These are phyloP conservation scores for Xenus cinereus DNA, from an alignment of 2,113 vertebrate species.

Conservation along the genomic window DNA sequence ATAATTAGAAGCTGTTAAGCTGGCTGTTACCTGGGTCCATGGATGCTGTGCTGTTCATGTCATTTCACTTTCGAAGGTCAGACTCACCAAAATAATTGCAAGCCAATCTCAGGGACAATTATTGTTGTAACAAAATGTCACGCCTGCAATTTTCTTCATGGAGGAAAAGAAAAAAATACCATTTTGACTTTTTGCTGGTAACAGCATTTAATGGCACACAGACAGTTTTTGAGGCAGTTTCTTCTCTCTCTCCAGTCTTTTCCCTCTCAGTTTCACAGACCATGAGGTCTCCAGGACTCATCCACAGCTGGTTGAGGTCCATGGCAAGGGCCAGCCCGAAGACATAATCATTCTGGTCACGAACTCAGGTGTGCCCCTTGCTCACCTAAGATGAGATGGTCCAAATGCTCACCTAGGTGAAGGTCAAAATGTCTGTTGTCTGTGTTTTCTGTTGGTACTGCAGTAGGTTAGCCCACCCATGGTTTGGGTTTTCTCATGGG, in stretches of 20 bases:
- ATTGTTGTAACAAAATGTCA: slow-evolving; percentile 59
- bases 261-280: background rate
- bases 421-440: background rate
- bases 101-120: slow-evolving; percentile 52
- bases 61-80: slow-evolving; percentile 56
- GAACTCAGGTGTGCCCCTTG: background rate
- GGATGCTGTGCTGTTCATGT: slow-evolving; percentile 16
- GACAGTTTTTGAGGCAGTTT: slow-evolving; percentile 14
- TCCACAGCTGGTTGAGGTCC: background rate
- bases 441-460: accelerated
- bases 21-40: slow-evolving; percentile 32
- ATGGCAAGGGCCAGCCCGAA: background rate
- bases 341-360: background rate
- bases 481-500: accelerated
- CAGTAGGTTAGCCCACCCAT: background rate
- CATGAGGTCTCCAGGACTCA: background rate
- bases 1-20: slow-evolving; percentile 69
- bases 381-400: background rate
- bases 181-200: slow-evolving; percentile 35
- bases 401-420: background rate
- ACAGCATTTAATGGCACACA: slow-evolving; percentile 29
- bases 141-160: slow-evolving; percentile 57
- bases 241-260: background rate
- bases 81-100: slow-evolving; percentile 62
- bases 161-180: slow-evolving; percentile 21